Percentiles rank a stretch among this genome's conserved stretches.
phyloP scores from a whole-genome alignment of 2,888 invertebrate genomes.

The Parthenolecanium corni region DNA sequence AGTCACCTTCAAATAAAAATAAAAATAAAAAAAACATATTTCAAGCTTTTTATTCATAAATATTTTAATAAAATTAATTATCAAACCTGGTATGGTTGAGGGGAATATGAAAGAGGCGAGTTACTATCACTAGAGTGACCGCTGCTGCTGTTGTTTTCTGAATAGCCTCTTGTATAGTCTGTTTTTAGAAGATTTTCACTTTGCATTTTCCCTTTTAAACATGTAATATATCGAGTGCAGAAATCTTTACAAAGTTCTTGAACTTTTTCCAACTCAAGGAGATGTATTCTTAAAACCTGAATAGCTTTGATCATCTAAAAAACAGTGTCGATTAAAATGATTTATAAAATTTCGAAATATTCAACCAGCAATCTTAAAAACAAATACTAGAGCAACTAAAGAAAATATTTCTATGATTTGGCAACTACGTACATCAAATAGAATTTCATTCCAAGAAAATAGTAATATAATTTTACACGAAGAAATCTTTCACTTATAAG shows the following conservation, averaged over 20 bases:
- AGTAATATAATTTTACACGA: no score
- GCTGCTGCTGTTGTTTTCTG: conserved; percentile 35
- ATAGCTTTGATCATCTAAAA: conserved; percentile 71
- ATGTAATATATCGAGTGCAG: conserved; percentile 83
- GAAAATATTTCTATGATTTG: no score
- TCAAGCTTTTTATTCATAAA: no score
- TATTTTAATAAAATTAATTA: no score
- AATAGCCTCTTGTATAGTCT: conserved; percentile 50
- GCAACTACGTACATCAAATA: no score
- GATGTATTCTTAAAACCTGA: conserved; percentile 82
- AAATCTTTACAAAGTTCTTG: conserved; percentile 91
- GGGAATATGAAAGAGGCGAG: conserved; percentile 35
- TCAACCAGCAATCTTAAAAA: no score
- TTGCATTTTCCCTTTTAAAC: conserved; percentile 81
- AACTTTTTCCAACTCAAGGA: conserved; percentile 85
- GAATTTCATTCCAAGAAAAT: no score
- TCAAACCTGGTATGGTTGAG: conserved; percentile 35
- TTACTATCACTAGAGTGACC: conserved; percentile 35
- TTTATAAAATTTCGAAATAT: no score
- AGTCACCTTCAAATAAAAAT: conserved; percentile 40
- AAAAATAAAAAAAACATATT: no score
- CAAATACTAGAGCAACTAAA: no score
- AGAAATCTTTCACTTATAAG: no score
- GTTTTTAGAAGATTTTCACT: conserved; percentile 72
- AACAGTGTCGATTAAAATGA: no score